These are phyloP conservation scores for Rhagonycha fulva DNA, from an alignment of 2,888 invertebrate species.

Conservation along the genomic window DNA sequence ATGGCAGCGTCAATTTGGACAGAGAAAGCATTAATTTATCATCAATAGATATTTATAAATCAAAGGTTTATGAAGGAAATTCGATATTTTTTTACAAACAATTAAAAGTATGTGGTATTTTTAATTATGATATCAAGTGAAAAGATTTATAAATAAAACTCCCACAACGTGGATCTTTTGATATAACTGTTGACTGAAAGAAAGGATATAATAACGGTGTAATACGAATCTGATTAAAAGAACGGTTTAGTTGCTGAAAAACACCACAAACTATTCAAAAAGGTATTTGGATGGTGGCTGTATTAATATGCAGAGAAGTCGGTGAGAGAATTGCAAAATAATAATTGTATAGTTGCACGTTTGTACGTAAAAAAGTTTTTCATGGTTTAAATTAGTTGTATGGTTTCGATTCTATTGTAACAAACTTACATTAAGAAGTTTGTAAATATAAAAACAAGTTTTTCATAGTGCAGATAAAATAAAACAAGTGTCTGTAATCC, in stretches of 20 bases:
- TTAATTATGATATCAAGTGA: conserved; percentile 35
- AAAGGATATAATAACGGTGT: conserved; percentile 33
- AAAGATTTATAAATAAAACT: conserved; percentile 39
- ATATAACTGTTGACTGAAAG: conserved; percentile 32
- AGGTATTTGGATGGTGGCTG: conserved; percentile 14
- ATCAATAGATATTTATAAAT: background rate
- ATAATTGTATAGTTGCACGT: conserved; percentile 6
- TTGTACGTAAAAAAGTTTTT: background rate
- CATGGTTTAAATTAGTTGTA: background rate
- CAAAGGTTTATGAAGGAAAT: conserved; percentile 23
- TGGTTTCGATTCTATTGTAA: conserved; percentile 6
- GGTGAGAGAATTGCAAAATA: conserved; percentile 5
- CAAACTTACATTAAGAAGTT: conserved; percentile 9
- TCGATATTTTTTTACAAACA: conserved; percentile 31
- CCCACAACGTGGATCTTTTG: conserved; percentile 37
- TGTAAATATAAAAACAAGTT: conserved; percentile 20
- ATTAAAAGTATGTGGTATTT: conserved; percentile 21
- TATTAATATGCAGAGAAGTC: conserved; percentile 12
- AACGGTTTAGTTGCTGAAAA: conserved; percentile 9
- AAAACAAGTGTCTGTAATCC: conserved; percentile 28
- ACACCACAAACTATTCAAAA: conserved; percentile 16
- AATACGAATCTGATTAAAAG: conserved; percentile 33
- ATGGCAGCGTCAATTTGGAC: background rate
- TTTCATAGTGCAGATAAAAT: conserved; percentile 28
- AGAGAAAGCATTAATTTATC: background rate